These are phyloP conservation scores for Cercocebus atys DNA, from an alignment of 2,113 vertebrate species.

Conservation along the genomic window DNA sequence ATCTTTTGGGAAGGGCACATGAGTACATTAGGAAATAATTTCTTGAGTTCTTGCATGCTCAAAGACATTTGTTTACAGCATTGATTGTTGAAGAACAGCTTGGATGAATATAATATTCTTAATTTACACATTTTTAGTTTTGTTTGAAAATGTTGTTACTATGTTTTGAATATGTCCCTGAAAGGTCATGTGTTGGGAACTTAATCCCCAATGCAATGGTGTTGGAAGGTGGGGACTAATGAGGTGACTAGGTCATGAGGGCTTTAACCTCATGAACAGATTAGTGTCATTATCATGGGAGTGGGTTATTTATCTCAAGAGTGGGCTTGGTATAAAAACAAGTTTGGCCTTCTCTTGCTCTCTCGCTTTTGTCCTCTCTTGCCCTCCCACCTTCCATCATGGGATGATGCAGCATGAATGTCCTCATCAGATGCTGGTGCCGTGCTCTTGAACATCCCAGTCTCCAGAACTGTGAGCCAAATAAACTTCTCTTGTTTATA, in stretches of 20 bases:
- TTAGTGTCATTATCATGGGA: not conserved
- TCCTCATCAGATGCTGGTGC: not conserved
- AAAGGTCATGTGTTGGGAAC: not conserved
- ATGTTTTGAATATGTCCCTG: not conserved
- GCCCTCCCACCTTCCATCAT: not conserved
- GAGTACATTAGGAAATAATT: not conserved
- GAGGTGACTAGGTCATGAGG: not conserved
- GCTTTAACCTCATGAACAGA: not conserved
- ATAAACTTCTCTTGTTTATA: not conserved
- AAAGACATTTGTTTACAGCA: not conserved
- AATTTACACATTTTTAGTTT: not conserved
- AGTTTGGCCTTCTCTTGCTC: not conserved
- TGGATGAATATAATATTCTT: not conserved
- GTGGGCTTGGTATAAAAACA: not conserved
- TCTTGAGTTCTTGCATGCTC: not conserved
- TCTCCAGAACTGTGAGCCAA: not conserved
- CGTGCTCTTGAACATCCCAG: not conserved
- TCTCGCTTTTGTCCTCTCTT: not conserved
- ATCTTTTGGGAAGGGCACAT: not conserved
- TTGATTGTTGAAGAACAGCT: not conserved
- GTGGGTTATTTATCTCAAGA: not conserved
- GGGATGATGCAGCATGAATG: not conserved
- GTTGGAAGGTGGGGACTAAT: not conserved
- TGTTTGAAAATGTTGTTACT: not conserved
- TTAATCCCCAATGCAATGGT: not conserved